Base-by-base conservation (phyloP, 2,888 invertebrate genomes). In the Gasteruption jaculator region DNA sequence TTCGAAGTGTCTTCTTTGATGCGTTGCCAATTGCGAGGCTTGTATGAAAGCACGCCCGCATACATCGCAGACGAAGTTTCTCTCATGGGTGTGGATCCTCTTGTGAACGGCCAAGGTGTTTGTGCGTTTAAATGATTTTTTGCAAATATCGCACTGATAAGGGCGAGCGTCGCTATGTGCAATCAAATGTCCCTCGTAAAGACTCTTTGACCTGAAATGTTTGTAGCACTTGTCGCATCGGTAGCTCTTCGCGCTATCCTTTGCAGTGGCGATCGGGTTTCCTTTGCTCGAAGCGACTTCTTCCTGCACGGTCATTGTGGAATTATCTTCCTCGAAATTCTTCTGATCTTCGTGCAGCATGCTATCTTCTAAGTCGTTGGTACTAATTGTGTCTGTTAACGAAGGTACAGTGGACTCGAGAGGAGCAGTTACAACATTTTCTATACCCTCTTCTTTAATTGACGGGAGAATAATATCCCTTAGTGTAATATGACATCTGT, bases 1-100 rank as follows among this genome's bases (percentile, higher is more conserved):
- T 8, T 65, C 65, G 20, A 57, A 64, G 31, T 65, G 65, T 10
- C 65, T 53, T 8, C 61, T 51, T 16, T 60, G 62, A 31, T 68
- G 68, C 2, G 56, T 65, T 8, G 60, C 53, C 5, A 68, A 26
- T 16, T 65, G 66, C 5, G 62, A 63, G 0, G 63, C 63, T 5
- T 68, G 68, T 0, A 65, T 59, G 25, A 68, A 68, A 0, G 64
- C 59, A 3, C 59, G 56, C 0, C 64, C 65, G 33, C 68, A 68
- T 5, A 66, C 60, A 40, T 66, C 65, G 42, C 68, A 68, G 3
- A 65, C 45, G 25, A 58, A 64, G 21, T 64, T 65, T 14, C 56
- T 55, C 39, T 67, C 65, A 0, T 50, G 54, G 0, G 64, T 65
- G 31, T 68, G 68, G 24, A 68, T 68, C 16, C 63, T 48, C 3